Percentiles rank a stretch among this genome's conserved stretches.
These are phyloP conservation scores for Chrysolina americana DNA, from an alignment of 2,888 invertebrate genomes.

Conservation along the genomic window DNA sequence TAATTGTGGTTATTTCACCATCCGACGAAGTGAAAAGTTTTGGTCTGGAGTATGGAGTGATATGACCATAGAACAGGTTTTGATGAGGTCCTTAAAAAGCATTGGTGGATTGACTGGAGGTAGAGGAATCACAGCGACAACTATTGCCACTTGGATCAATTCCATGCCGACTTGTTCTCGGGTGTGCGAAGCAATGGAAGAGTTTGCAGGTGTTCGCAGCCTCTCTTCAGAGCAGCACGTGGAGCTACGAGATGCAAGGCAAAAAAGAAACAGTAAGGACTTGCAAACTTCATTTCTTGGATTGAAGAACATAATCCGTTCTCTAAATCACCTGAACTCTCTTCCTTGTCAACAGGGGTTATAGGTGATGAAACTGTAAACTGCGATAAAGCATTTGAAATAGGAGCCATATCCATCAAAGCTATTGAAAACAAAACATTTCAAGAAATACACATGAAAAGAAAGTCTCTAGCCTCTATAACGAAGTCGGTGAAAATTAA, in stretches of 20 bases:
- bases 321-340: conserved; percentile 24
- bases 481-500: conserved; percentile 11
- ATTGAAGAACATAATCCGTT: conserved; percentile 15
- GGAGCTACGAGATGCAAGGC: conserved; percentile 29
- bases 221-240: conserved; percentile 32
- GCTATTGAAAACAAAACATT: conserved; percentile 18
- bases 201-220: conserved; percentile 6
- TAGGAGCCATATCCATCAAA: conserved; percentile 10
- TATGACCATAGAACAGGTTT: conserved; percentile 26
- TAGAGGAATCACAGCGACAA: conserved; percentile 23
- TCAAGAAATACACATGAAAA: conserved; percentile 20
- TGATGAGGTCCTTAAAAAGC: conserved; percentile 21
- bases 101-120: conserved; percentile 28
- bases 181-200: conserved; percentile 29
- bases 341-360: conserved; percentile 25
- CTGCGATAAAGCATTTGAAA: conserved; percentile 19
- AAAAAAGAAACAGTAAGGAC: conserved; percentile 24
- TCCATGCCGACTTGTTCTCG: conserved; percentile 28
- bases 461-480: conserved; percentile 23
- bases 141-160: conserved; percentile 21
- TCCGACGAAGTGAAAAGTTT: conserved; percentile 27
- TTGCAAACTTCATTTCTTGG: conserved; percentile 13
- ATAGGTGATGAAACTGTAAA: conserved; percentile 10
- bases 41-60: conserved; percentile 15
- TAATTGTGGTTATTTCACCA: conserved; percentile 33